Evolutionary conservation across 2,888 invertebrate genomes (phyloP).

Genomic region (Dasysyrphus albostriatus): DNA sequence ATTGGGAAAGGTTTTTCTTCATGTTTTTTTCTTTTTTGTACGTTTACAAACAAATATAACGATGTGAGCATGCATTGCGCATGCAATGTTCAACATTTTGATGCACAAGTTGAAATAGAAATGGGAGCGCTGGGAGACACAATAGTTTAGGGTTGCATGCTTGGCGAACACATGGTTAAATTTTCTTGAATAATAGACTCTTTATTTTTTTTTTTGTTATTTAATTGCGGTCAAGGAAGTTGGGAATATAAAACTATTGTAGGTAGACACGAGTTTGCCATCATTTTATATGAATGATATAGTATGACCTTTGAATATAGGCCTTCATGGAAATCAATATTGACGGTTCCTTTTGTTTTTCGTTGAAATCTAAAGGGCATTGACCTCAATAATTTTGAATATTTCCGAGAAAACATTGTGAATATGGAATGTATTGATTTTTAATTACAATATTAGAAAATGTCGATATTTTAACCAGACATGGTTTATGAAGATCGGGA

Average conservation of each 20-base stretch:
- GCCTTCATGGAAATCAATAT: background rate
- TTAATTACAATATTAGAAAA: too few relatives aligned
- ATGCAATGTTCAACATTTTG: slow-evolving; percentile 25
- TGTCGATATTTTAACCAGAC: too few relatives aligned
- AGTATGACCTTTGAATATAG: slow-evolving; percentile 19
- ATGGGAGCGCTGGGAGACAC: too few relatives aligned
- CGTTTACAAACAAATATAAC: background rate
- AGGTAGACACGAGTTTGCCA: slow-evolving; percentile 30
- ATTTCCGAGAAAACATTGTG: background rate
- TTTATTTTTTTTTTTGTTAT: background rate
- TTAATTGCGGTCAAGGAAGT: slow-evolving; percentile 59
- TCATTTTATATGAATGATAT: slow-evolving; percentile 12
- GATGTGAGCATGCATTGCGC: background rate
- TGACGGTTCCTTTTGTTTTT: background rate
- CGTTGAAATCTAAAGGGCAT: slow-evolving; percentile 15
- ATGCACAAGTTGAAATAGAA: background rate
- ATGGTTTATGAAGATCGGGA: too few relatives aligned
- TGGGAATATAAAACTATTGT: slow-evolving; percentile 53
- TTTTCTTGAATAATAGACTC: background rate
- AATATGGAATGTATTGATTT: background rate
- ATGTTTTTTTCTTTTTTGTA: background rate
- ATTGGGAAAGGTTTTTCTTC: slow-evolving; percentile 17
- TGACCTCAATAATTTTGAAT: slow-evolving; percentile 4
- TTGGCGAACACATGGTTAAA: slow-evolving; percentile 1
- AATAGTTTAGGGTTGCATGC: slow-evolving; percentile 13